Percentiles rank a stretch among this genome's conserved stretches.
Conservation (phyloP, 1,140 invertebrate species). For the Metopolophium dirhodum region DNA sequence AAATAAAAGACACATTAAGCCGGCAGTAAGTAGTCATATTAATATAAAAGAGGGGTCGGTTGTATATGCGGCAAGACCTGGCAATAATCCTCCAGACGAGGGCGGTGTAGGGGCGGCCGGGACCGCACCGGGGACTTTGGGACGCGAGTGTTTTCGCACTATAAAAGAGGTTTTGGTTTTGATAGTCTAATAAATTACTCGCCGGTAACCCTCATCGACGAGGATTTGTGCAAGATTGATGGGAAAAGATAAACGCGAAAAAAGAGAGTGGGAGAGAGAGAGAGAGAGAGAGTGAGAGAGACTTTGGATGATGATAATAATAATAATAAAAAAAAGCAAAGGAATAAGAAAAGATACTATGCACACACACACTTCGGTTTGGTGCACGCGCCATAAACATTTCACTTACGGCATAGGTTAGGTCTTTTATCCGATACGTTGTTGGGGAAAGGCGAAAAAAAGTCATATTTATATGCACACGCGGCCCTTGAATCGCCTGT, state of each 20-base stretch:
- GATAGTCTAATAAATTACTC: constrained; percentile 57
- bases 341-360: background rate
- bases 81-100: constrained; percentile 34
- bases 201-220: constrained; percentile 54
- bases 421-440: constrained; percentile 32
- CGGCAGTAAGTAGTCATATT: constrained; percentile 55
- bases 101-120: background rate
- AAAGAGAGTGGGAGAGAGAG: background rate
- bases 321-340: background rate
- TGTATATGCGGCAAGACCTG: constrained; percentile 32
- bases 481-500: background rate
- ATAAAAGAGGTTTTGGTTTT: constrained; percentile 57
- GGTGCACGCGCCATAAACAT: constrained; percentile 26
- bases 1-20: constrained; percentile 57
- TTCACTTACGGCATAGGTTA: constrained; percentile 23
- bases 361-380: background rate
- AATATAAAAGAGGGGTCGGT: constrained; percentile 51
- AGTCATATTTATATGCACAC: constrained; percentile 39
- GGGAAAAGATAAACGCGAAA: constrained; percentile 54
- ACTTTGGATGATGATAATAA: too few relatives aligned
- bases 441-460: constrained; percentile 25
- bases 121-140: constrained; percentile 44
- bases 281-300: background rate
- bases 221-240: constrained; percentile 56
- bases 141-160: constrained; percentile 47